Evolutionary conservation across 1,140 invertebrate species (phyloP).

Genomic region (Fopius arisanus): DNA sequence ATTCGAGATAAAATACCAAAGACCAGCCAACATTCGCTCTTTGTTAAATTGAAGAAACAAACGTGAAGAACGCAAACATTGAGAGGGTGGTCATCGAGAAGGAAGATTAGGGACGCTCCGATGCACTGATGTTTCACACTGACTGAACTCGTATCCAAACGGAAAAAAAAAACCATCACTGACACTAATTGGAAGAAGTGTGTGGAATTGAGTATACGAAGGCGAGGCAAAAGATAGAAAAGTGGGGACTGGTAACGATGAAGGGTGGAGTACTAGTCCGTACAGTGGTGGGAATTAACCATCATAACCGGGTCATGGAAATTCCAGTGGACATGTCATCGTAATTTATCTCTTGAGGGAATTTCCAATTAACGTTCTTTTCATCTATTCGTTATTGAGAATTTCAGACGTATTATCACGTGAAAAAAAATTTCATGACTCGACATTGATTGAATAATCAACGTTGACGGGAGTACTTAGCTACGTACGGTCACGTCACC

Average conservation of each 20-base stretch:
- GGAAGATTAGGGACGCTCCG: constrained; percentile 26
- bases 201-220: constrained; percentile 7
- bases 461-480: too few species aligned
- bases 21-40: not conserved
- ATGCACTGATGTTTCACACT: constrained; percentile 1
- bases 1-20: not conserved
- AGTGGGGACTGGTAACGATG: not conserved
- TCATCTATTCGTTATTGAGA: constrained; percentile 10
- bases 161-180: constrained; percentile 25
- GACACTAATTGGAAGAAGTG: constrained; percentile 35
- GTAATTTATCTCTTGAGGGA: constrained; percentile 21
- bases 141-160: constrained; percentile 20
- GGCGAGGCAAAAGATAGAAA: not conserved
- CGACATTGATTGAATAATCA: not conserved
- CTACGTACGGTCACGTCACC: too few species aligned
- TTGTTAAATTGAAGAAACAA: not conserved
- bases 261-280: not conserved
- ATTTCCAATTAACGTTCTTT: constrained; percentile 35
- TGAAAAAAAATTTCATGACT: not conserved
- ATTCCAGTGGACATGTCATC: constrained; percentile 30
- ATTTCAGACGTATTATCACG: not conserved
- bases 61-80: not conserved
- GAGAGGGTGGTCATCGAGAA: constrained; percentile 2
- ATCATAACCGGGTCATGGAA: constrained; percentile 30
- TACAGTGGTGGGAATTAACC: constrained; percentile 23